These are phyloP conservation scores for Dermochelys coriacea DNA, from an alignment of 2,797 vertebrate species.

Conservation along the genomic window DNA sequence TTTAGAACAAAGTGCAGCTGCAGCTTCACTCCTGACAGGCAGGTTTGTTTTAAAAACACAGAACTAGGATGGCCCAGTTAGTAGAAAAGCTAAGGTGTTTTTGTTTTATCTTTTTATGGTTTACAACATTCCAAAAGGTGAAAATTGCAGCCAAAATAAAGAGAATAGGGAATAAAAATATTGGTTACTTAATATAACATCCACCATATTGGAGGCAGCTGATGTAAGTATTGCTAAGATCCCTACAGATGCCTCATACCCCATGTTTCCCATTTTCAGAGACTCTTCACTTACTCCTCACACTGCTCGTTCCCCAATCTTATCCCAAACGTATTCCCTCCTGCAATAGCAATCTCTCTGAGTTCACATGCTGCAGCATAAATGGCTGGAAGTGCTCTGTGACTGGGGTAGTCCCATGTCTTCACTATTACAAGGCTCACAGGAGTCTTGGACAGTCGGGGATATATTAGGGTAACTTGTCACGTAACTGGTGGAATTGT, in stretches of 20 bases:
- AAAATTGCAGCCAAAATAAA: background rate
- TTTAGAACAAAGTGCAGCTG: slow-evolving; percentile 17
- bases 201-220: background rate
- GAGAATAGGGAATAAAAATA: background rate
- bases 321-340: background rate
- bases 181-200: background rate
- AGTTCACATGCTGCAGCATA: background rate
- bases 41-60: slow-evolving; percentile 21
- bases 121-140: background rate
- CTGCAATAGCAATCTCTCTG: background rate
- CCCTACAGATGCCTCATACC: background rate
- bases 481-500: background rate
- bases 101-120: background rate
- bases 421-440: background rate
- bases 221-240: background rate
- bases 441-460: background rate
- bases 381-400: background rate
- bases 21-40: slow-evolving; percentile 10
- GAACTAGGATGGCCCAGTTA: background rate
- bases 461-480: background rate
- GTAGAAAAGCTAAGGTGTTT: background rate
- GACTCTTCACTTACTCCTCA: background rate
- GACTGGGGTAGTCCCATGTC: background rate
- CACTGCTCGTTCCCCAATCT: background rate
- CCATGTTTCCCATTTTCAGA: background rate